Evolutionary conservation across 2,113 vertebrate species (phyloP).

Genomic region (Riparia riparia): DNA sequence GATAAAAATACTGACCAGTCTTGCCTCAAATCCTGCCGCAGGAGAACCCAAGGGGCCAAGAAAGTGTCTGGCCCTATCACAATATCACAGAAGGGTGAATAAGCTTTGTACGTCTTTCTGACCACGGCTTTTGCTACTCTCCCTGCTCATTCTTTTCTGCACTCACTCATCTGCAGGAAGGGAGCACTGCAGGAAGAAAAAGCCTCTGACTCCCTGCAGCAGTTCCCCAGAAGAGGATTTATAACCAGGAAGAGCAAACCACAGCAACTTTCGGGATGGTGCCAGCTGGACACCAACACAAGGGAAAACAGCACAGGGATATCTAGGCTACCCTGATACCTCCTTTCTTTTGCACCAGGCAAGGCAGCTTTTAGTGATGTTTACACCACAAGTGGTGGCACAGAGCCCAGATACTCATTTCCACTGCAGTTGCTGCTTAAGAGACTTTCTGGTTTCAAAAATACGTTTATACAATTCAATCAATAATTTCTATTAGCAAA

Average conservation of each 20-base stretch:
- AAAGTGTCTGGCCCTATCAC: fast-evolving
- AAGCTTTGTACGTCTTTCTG: background rate
- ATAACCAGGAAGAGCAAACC: background rate
- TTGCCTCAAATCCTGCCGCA: background rate
- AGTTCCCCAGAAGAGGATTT: background rate
- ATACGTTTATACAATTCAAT: background rate
- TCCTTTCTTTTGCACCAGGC: background rate
- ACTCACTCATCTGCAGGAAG: background rate
- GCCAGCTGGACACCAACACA: background rate
- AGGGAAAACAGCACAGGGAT: background rate
- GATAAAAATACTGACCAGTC: background rate
- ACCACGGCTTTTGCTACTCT: fast-evolving
- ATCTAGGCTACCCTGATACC: background rate
- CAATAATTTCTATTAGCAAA: background rate
- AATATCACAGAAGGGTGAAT: background rate
- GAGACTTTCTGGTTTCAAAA: background rate
- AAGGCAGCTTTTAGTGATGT: background rate
- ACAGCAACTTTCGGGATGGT: background rate
- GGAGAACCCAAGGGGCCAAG: background rate
- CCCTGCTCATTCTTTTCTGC: background rate
- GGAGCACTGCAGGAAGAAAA: background rate
- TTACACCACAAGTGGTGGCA: background rate
- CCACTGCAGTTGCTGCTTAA: background rate
- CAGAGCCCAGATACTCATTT: background rate
- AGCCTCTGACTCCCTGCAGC: background rate